Base-by-base conservation (phyloP, 2,113 vertebrate species). In the Collichthys lucidus region DNA sequence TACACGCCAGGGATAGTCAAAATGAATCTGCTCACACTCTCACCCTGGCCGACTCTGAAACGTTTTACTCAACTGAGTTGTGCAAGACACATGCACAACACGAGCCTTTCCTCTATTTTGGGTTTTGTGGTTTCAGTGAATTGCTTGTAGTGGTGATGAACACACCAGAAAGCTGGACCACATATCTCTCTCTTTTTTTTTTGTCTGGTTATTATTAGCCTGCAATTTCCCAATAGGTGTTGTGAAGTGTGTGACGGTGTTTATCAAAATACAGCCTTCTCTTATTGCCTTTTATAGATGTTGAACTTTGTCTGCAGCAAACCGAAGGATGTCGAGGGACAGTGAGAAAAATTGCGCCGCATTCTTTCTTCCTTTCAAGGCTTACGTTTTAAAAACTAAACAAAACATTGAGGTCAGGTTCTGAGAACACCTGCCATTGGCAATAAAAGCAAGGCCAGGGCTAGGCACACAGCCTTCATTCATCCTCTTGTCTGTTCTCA, bases 71-170 rank as follows among this genome's bases (percentile, higher is more conserved):
- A 57, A 52, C 46, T 0, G 0, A 17, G n/a, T 78, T 86, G 55
- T 71, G 68, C 59, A 78, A 70, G 42, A 3, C 29, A 26, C 22
- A 74, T 65, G 26, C 35, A 65, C 35, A 44, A 42, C 64, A 63
- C 31, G 78, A 65, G 20, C 66, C 11, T 70, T 62, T 76, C 64
- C 59, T 77, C 67, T 86, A 52, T 84, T 66, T 80, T 40, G 15
- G 47, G 44, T 74, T 81, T 81, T 88, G 74, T 73, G 78, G 75
- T 85, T 74, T 86, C 31, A 12, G 29, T 59, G 49, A 80, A 78
- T 74, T 74, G 77, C 64, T 74, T 74, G 16, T 69, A 24, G 46
- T 75, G 40, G 82, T 86, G 55, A 26, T 49, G 29, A 79, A 70
- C 53, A 46, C 63, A 74, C 31, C 1, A 1, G 67, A 76, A 83